phyloP scores from a whole-genome alignment of 2,797 vertebrate genomes.

The Danio aesculapii region DNA sequence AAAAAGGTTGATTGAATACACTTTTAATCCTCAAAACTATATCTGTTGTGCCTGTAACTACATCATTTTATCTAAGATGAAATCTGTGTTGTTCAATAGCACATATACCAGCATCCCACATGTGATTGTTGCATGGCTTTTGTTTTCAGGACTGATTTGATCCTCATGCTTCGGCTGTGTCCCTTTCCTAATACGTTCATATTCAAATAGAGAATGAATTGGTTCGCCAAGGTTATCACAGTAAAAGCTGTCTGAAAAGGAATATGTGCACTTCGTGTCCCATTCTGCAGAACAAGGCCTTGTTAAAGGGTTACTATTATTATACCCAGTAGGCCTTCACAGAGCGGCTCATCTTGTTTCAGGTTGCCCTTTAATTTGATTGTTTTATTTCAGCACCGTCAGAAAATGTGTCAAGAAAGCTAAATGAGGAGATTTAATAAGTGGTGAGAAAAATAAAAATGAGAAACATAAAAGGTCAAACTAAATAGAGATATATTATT shows the following conservation, averaged over 20 bases:
- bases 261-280: neutral
- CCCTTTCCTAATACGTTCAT: conserved; percentile 43
- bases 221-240: conserved; percentile 57
- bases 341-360: conserved; percentile 67
- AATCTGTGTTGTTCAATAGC: too few species aligned
- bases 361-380: conserved; percentile 61
- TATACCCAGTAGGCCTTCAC: conserved; percentile 33
- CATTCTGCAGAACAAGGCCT: conserved; percentile 14
- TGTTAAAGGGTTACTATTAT: conserved; percentile 25
- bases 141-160: too few species aligned
- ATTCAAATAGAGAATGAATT: conserved; percentile 52
- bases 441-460: conserved; percentile 10
- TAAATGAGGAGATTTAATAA: conserved; percentile 21
- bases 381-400: conserved; percentile 59
- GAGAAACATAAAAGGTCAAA: conserved; percentile 15
- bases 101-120: too few species aligned
- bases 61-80: too few species aligned
- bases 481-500: neutral
- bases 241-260: conserved; percentile 28
- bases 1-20: too few species aligned
- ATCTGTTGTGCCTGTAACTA: too few species aligned
- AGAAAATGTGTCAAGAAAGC: conserved; percentile 22
- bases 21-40: too few species aligned
- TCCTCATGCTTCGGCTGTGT: too few species aligned
- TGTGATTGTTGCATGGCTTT: too few species aligned